Evolutionary conservation across 2,797 vertebrate genomes (phyloP).

Genomic region (Uromys caudimaculatus): DNA sequence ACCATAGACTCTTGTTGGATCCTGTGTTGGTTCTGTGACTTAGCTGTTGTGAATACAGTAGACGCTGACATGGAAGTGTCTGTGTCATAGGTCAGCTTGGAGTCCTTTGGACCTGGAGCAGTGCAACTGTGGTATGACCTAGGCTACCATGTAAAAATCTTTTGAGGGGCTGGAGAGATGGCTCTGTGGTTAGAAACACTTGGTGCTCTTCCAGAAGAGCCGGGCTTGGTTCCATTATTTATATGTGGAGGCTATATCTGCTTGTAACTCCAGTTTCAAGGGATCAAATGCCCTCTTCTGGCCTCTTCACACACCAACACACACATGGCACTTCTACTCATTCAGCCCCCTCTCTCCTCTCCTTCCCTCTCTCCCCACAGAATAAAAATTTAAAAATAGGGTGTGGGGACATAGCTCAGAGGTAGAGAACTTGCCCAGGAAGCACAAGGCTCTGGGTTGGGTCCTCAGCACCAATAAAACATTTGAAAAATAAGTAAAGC

Average conservation of each 20-base stretch:
- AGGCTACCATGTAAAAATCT: not conserved
- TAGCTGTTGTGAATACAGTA: not conserved
- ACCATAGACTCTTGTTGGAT: not conserved
- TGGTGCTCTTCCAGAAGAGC: not conserved
- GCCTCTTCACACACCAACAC: not conserved
- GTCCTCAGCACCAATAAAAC: not conserved
- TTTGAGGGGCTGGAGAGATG: not conserved
- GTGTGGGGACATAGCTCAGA: not conserved
- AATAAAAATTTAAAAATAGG: not conserved
- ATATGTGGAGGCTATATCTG: not conserved
- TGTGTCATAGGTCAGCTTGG: not conserved
- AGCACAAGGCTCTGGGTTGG: not conserved
- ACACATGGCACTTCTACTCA: not conserved
- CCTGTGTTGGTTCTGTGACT: not conserved
- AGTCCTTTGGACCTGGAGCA: not conserved
- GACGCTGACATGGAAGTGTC: not conserved
- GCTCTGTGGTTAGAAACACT: not conserved
- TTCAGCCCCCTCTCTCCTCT: not conserved
- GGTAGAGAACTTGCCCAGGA: not conserved
- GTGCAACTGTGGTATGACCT: not conserved
- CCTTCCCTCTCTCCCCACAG: not conserved
- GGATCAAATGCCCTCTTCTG: not conserved
- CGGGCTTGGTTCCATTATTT: not conserved
- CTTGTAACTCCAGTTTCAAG: not conserved
- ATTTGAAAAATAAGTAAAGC: not conserved